A percentile compares a stretch with the other conserved stretches of the same genome.
These are phyloP conservation scores for Turnix velox DNA, from an alignment of 2,113 vertebrate species.

Conservation along the genomic window DNA sequence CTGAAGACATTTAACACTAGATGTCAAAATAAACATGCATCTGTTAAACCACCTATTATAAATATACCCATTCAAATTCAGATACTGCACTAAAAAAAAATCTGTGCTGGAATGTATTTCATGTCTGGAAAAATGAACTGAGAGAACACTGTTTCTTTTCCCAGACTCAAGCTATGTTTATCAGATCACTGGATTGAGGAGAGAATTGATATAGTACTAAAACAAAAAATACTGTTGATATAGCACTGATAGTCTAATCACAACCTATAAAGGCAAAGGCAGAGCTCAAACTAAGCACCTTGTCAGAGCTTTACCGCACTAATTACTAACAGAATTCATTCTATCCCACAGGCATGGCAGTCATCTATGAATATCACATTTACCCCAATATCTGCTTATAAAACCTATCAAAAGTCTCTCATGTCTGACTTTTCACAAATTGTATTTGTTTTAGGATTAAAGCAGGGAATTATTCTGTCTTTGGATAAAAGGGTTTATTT, in stretches of 20 bases:
- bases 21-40: conserved; percentile 37
- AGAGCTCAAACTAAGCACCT: neutral
- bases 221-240: neutral
- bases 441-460: conserved; percentile 27
- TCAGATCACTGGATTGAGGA: neutral
- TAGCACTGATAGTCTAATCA: neutral
- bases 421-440: conserved; percentile 12
- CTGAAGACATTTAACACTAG: conserved; percentile 25
- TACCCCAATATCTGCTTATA: neutral
- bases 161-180: neutral
- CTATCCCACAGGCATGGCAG: neutral
- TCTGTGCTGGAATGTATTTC: neutral
- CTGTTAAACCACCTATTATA: conserved; percentile 39
- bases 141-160: neutral
- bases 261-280: neutral
- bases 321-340: neutral
- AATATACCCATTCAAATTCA: conserved; percentile 23
- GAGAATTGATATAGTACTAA: neutral
- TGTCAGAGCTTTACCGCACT: neutral
- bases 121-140: neutral
- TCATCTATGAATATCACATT: neutral
- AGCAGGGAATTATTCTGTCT: conserved; percentile 13
- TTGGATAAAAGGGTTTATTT: conserved; percentile 28
- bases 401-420: neutral
- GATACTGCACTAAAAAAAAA: neutral